phyloP scores from a whole-genome alignment of 2,797 vertebrate species.

The Peromyscus aztecus region DNA sequence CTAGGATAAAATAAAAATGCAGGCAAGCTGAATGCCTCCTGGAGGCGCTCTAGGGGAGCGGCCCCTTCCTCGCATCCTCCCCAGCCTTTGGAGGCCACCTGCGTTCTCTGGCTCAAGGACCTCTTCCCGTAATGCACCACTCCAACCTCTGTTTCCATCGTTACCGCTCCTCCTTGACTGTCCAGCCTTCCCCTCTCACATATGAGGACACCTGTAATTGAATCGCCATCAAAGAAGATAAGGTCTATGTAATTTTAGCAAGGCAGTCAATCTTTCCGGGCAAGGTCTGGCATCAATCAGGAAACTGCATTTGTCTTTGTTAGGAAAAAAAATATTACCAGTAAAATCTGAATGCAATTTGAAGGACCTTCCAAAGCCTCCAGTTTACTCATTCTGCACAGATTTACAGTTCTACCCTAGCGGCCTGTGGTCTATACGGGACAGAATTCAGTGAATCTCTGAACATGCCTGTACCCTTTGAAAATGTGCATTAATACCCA shows the following conservation, averaged over 20 bases:
- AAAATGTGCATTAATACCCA: neutral
- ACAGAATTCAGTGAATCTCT: constrained; percentile 31
- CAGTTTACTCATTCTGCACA: constrained; percentile 39
- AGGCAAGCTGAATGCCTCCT: neutral
- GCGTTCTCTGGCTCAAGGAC: neutral
- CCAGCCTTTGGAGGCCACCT: neutral
- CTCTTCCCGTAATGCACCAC: neutral
- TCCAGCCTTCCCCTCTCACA: neutral
- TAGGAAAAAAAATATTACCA: constrained; percentile 58
- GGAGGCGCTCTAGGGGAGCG: neutral
- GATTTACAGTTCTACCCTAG: constrained; percentile 1
- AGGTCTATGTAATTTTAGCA: constrained; percentile 55
- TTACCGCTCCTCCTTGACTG: neutral
- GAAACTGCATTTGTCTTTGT: constrained; percentile 45
- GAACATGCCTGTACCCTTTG: constrained; percentile 25
- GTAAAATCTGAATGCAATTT: constrained; percentile 40
- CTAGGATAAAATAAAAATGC: neutral
- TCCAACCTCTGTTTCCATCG: neutral
- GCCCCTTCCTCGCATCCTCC: neutral
- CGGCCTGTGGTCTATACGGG: neutral
- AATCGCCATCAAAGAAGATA: neutral
- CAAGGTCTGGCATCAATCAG: constrained; percentile 45
- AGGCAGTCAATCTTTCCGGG: constrained; percentile 36
- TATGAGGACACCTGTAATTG: neutral
- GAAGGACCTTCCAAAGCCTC: neutral